Percentiles rank a stretch among this genome's conserved stretches.
phyloP scores from a whole-genome alignment of 2,797 vertebrate genomes.

The Pagetopsis macropterus region DNA sequence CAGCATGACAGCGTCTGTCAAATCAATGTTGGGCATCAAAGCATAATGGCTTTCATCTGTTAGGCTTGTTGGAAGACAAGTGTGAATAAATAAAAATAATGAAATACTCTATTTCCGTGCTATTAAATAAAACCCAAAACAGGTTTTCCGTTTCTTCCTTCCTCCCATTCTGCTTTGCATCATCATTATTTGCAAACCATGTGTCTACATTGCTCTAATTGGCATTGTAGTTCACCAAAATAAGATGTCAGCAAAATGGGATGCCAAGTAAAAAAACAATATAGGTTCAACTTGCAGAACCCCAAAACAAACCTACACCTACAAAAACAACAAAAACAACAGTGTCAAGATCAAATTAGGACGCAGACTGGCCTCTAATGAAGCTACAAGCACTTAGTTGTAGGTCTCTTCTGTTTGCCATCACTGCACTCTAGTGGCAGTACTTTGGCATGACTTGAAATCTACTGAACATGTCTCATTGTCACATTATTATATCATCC shows the following conservation, averaged over 20 bases:
- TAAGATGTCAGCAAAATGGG: background rate
- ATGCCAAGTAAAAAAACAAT: background rate
- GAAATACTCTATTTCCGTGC: background rate
- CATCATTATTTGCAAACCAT: background rate
- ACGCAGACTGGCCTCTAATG: background rate
- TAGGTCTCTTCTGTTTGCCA: constrained; percentile 33
- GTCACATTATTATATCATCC: background rate
- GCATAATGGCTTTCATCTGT: constrained; percentile 24
- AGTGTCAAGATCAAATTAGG: background rate
- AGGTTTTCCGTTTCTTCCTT: background rate
- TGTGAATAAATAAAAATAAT: constrained; percentile 12
- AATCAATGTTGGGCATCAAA: constrained; percentile 8
- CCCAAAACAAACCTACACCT: background rate
- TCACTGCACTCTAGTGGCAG: constrained; percentile 67
- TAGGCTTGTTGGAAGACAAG: constrained; percentile 13
- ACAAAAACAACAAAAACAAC: background rate
- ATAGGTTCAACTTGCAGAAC: background rate
- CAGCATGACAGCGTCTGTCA: constrained; percentile 1
- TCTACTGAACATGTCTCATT: background rate
- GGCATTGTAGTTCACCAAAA: background rate
- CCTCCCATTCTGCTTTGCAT: background rate
- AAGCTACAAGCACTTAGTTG: background rate
- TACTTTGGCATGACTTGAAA: background rate
- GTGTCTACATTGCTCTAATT: background rate
- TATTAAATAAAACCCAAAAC: background rate